Evolutionary conservation across 2,113 vertebrate species (phyloP).

Genomic region (Aplodontia rufa): DNA sequence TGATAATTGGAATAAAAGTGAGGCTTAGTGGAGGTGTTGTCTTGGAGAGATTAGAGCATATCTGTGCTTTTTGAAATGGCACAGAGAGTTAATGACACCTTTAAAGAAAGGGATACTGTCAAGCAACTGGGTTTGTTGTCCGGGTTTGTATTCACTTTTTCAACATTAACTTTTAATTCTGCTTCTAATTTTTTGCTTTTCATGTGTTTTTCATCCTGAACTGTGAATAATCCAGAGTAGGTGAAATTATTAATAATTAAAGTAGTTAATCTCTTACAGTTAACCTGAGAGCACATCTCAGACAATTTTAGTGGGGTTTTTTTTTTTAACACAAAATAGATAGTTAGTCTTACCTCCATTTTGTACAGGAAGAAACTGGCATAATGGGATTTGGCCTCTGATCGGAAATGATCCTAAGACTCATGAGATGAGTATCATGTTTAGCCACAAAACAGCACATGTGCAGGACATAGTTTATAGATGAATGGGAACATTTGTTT

Average conservation of each 20-base stretch:
- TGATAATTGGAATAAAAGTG: not conserved
- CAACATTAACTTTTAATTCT: not conserved
- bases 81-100: not conserved
- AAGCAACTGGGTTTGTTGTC: not conserved
- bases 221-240: not conserved
- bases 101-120: not conserved
- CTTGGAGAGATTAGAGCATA: not conserved
- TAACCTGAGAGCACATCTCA: not conserved
- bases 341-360: not conserved
- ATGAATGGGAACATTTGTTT: not conserved
- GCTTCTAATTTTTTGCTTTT: conserved; percentile 6
- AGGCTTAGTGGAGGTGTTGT: not conserved
- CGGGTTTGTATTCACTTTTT: not conserved
- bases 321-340: not conserved
- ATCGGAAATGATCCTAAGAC: not conserved
- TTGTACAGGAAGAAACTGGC: not conserved
- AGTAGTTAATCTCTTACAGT: not conserved
- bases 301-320: not conserved
- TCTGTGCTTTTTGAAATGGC: not conserved
- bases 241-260: conserved; percentile 1
- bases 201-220: not conserved
- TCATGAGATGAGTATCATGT: not conserved
- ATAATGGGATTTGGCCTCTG: not conserved
- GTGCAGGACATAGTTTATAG: not conserved
- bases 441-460: not conserved